Percentiles rank a stretch among this genome's conserved stretches.
Conservation (phyloP, 1,140 invertebrate species). For the Chlorops oryzae region DNA sequence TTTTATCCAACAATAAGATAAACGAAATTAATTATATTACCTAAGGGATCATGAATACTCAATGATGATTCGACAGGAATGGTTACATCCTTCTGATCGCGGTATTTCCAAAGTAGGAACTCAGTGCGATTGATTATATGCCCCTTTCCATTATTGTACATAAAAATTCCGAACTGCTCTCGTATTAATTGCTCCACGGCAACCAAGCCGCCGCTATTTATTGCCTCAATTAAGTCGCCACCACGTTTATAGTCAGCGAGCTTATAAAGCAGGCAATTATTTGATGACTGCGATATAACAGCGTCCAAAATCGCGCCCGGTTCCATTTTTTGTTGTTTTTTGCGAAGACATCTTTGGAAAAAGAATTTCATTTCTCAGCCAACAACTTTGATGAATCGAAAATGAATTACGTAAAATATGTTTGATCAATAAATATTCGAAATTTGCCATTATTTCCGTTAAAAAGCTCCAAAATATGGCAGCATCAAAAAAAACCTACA, state of each 20-base stretch:
- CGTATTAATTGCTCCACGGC: conserved; percentile 81
- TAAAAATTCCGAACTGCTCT: conserved; percentile 80
- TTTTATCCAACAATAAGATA: no score
- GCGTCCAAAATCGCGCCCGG: conserved; percentile 67
- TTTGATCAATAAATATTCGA: no score
- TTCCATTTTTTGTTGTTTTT: conserved; percentile 44
- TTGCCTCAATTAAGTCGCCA: conserved; percentile 77
- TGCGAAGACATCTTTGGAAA: conserved; percentile 43
- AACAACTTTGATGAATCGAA: no score
- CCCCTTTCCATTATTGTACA: conserved; percentile 85
- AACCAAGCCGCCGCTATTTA: conserved; percentile 68
- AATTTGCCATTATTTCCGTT: no score
- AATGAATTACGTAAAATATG: no score
- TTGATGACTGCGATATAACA: conserved; percentile 77
- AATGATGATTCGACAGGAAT: conserved; percentile 76
- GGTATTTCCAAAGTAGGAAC: conserved; percentile 87
- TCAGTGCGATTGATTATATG: conserved; percentile 82
- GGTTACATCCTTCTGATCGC: conserved; percentile 74
- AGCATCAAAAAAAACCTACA: no score
- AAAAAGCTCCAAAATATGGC: no score
- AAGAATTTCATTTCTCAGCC: conserved; percentile 41
- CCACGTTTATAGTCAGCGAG: conserved; percentile 86
- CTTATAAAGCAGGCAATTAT: conserved; percentile 78
- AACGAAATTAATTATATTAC: no score
- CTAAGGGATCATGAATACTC: conserved; percentile 73